Evolutionary conservation across 1,140 invertebrate species (phyloP).

Genomic region (Mamestra configurata): DNA sequence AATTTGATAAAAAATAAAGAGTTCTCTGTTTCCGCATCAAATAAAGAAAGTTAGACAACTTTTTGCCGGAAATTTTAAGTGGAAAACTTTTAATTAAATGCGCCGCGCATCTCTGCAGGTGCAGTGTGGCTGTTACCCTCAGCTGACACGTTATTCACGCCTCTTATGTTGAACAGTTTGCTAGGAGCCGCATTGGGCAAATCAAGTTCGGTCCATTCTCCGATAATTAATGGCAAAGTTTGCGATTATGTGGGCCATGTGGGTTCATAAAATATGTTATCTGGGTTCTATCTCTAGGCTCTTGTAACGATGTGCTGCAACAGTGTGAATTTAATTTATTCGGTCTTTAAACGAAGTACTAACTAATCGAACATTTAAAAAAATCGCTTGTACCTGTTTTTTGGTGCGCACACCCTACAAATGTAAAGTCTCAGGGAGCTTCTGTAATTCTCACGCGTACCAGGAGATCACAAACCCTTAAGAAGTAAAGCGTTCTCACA

Average conservation of each 20-base stretch:
- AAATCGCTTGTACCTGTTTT: too few relatives aligned
- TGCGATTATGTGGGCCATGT: too few relatives aligned
- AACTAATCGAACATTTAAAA: too few relatives aligned
- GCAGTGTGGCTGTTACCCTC: neutral
- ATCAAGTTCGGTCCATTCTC: neutral
- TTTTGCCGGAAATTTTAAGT: slow-evolving; percentile 5
- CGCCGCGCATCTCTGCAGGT: neutral
- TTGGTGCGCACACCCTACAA: too few relatives aligned
- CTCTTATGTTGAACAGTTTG: neutral
- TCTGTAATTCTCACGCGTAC: slow-evolving; percentile 10
- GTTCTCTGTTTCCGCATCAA: neutral
- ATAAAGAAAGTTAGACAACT: neutral
- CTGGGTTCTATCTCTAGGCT: too few relatives aligned
- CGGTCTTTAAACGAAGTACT: too few relatives aligned
- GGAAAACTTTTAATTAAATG: slow-evolving; percentile 24
- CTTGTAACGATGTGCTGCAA: too few relatives aligned
- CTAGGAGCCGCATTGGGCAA: neutral
- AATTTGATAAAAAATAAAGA: neutral
- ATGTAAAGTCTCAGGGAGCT: neutral
- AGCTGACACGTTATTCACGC: neutral
- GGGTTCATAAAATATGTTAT: too few relatives aligned
- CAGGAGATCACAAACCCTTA: neutral
- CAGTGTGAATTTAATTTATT: too few relatives aligned
- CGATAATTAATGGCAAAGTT: too few relatives aligned
- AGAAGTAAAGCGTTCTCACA: neutral